Conservation (phyloP, 1,140 invertebrate species). For the Sesamia nonagrioides region DNA sequence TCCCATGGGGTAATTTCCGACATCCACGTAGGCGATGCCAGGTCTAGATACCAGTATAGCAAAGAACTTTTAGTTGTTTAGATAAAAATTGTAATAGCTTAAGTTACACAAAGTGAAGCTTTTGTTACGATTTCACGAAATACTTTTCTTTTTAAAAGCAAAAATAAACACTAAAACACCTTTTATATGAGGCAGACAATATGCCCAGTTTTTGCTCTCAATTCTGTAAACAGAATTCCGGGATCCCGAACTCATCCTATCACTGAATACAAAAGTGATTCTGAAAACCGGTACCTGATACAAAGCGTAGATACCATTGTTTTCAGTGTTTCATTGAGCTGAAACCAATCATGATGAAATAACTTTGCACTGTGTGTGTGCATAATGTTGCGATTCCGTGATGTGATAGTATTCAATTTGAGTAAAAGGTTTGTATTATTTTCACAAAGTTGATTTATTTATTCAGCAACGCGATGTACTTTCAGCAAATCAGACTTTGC, state of each 20-base stretch:
- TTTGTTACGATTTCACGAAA: too few relatives aligned
- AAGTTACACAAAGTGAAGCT: too few relatives aligned
- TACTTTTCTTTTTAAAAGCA: background rate
- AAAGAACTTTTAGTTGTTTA: too few relatives aligned
- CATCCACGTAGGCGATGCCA: too few relatives aligned
- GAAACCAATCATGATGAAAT: conserved; percentile 12
- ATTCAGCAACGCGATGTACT: background rate
- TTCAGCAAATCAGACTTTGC: background rate
- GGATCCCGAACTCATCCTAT: background rate
- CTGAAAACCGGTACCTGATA: conserved; percentile 2
- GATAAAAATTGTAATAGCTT: too few relatives aligned
- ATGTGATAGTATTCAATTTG: conserved; percentile 2
- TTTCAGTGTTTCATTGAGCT: conserved; percentile 1
- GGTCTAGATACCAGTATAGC: too few relatives aligned
- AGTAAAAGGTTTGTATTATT: background rate
- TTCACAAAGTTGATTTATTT: background rate
- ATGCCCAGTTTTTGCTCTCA: background rate
- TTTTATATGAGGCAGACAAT: too few relatives aligned
- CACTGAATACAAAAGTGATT: background rate
- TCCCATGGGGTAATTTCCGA: too few relatives aligned
- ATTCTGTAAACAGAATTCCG: background rate
- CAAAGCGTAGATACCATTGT: background rate
- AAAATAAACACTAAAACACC: background rate
- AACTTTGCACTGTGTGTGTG: background rate
- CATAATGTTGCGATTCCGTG: background rate